Percentiles rank a stretch among this genome's conserved stretches.
These are phyloP conservation scores for Melangyna quadrimaculata DNA, from an alignment of 2,888 invertebrate genomes.

Conservation along the genomic window DNA sequence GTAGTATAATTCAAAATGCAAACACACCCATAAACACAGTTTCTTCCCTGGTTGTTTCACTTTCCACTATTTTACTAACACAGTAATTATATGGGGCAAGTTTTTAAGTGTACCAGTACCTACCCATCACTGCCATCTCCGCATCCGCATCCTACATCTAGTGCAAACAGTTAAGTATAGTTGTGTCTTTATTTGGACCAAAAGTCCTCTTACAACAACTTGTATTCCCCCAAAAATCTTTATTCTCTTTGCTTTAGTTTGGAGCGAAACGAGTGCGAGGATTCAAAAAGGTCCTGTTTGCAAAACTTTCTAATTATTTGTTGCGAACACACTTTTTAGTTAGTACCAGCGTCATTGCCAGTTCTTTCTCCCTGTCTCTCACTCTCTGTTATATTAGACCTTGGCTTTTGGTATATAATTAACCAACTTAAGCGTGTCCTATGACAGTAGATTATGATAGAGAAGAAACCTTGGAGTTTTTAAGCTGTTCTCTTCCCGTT, in stretches of 20 bases:
- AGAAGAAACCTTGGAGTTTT: neutral
- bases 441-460: constrained; percentile 31
- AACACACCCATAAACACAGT: constrained; percentile 48
- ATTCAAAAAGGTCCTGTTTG: constrained; percentile 51
- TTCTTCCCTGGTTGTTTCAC: neutral
- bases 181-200: constrained; percentile 66
- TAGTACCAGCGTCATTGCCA: constrained; percentile 1
- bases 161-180: constrained; percentile 21
- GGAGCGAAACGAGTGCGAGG: no score
- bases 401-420: constrained; percentile 42
- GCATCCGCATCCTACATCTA: no score
- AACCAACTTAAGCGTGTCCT: constrained; percentile 48
- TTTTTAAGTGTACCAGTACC: constrained; percentile 28
- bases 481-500: neutral
- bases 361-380: no score
- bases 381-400: no score
- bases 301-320: constrained; percentile 62
- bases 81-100: constrained; percentile 59
- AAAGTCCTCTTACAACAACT: constrained; percentile 25
- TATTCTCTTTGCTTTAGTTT: neutral
- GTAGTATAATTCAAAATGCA: constrained; percentile 62
- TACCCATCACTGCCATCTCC: neutral
- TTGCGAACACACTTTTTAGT: constrained; percentile 29
- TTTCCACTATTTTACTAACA: neutral
- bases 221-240: constrained; percentile 7